These are phyloP conservation scores for Tachyglossus aculeatus DNA, from an alignment of 2,797 vertebrate genomes.

Conservation along the genomic window DNA sequence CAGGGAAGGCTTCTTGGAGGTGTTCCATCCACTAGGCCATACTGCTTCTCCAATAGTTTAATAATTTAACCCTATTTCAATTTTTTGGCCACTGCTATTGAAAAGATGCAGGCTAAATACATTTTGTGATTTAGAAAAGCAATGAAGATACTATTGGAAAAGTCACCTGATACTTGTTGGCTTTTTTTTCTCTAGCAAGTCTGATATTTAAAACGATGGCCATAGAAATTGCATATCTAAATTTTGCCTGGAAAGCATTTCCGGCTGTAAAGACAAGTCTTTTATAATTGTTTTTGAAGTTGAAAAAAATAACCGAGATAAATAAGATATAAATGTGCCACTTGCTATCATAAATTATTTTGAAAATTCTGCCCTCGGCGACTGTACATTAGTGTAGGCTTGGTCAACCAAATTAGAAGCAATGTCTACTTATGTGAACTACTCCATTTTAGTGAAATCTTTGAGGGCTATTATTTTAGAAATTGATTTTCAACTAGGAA, in stretches of 20 bases:
- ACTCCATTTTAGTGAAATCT: constrained; percentile 17
- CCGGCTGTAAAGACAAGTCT: constrained; percentile 43
- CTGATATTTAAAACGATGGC: constrained; percentile 46
- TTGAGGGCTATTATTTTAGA: constrained; percentile 43
- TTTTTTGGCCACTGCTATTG: no score
- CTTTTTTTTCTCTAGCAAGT: constrained; percentile 31
- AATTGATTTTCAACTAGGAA: constrained; percentile 39
- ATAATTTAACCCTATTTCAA: no score
- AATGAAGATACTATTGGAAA: no score
- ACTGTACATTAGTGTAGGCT: constrained; percentile 37
- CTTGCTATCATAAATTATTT: constrained; percentile 32
- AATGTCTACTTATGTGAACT: constrained; percentile 28
- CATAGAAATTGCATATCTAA: constrained; percentile 23
- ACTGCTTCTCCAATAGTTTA: no score
- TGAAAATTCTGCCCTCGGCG: constrained; percentile 32
- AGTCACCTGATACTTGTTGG: background rate
- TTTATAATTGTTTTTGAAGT: constrained; percentile 66
- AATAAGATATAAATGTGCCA: constrained; percentile 38
- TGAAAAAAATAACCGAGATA: constrained; percentile 43
- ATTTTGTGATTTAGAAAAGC: no score
- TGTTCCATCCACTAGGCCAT: no score
- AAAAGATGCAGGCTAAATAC: no score
- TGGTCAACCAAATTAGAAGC: constrained; percentile 23
- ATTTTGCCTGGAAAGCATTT: constrained; percentile 35
- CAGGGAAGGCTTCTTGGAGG: no score